phyloP scores from a whole-genome alignment of 2,888 invertebrate genomes.

The Adelognathus sp. region DNA sequence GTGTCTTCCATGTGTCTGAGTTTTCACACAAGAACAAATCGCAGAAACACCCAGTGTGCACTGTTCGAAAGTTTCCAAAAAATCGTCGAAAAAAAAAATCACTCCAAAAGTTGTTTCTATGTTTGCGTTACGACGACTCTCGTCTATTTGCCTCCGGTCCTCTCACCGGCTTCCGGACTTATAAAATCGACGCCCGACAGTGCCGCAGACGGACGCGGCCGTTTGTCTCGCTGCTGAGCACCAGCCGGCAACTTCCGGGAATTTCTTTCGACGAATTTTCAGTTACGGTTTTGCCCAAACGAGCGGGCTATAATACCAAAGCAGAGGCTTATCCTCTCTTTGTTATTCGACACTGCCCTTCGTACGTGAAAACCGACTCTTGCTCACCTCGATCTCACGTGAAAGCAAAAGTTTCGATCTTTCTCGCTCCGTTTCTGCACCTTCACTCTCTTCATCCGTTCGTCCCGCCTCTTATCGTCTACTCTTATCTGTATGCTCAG shows the following conservation, averaged over 20 bases:
- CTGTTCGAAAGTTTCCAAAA: too few species aligned
- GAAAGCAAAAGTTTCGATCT: too few species aligned
- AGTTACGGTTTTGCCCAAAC: background rate
- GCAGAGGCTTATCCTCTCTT: background rate
- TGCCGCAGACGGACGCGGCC: background rate
- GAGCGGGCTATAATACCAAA: too few species aligned
- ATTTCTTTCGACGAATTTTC: background rate
- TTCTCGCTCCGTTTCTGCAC: background rate
- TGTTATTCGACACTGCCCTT: background rate
- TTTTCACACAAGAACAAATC: background rate
- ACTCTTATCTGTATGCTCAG: too few species aligned
- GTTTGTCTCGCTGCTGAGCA: background rate
- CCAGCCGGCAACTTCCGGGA: background rate
- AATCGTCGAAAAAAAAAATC: background rate
- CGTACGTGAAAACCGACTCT: background rate
- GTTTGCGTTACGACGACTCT: background rate
- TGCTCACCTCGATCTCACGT: too few species aligned
- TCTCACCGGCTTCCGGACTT: background rate
- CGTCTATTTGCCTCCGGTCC: background rate
- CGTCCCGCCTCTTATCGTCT: background rate
- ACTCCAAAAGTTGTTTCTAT: background rate
- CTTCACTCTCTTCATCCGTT: background rate
- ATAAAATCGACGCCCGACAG: background rate
- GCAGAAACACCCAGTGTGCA: too few species aligned
- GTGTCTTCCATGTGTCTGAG: background rate